Conservation (phyloP, 2,888 invertebrate genomes). For the Eugnorisma glareosa region DNA sequence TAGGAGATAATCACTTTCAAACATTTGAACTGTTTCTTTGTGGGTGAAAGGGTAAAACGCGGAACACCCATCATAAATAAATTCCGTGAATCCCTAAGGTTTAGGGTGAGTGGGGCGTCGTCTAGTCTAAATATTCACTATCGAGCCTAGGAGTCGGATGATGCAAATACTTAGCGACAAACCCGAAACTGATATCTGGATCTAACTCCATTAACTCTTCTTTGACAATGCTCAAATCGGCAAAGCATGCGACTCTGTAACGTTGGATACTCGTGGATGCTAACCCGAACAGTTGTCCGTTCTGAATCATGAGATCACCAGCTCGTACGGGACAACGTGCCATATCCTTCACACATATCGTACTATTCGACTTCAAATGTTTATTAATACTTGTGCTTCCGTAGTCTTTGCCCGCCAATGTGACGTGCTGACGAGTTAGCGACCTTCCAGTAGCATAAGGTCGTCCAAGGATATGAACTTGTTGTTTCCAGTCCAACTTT, state of each 20-base stretch:
- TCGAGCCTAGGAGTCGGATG: neutral
- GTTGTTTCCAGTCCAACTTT: conserved; percentile 64
- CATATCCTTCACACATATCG: conserved; percentile 79
- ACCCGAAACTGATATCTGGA: conserved; percentile 31
- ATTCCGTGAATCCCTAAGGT: neutral
- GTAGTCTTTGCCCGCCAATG: conserved; percentile 59
- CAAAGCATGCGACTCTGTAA: conserved; percentile 78
- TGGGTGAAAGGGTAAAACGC: neutral
- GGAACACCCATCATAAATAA: conserved; percentile 5
- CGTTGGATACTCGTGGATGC: conserved; percentile 77
- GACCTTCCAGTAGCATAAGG: conserved; percentile 73
- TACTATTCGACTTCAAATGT: conserved; percentile 69
- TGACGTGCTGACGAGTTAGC: conserved; percentile 79
- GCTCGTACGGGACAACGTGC: conserved; percentile 80
- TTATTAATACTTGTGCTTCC: conserved; percentile 42
- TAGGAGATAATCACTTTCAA: too few species aligned
- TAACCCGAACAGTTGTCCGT: conserved; percentile 76
- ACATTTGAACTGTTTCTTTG: too few species aligned
- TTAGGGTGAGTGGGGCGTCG: neutral
- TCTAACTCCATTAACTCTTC: conserved; percentile 73
- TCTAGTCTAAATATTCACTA: neutral
- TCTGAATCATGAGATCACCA: conserved; percentile 83
- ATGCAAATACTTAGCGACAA: neutral
- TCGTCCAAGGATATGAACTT: conserved; percentile 79
- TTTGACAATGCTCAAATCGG: conserved; percentile 73